Base-by-base conservation (phyloP, 2,113 vertebrate genomes). In the Seriola rivoliana region DNA sequence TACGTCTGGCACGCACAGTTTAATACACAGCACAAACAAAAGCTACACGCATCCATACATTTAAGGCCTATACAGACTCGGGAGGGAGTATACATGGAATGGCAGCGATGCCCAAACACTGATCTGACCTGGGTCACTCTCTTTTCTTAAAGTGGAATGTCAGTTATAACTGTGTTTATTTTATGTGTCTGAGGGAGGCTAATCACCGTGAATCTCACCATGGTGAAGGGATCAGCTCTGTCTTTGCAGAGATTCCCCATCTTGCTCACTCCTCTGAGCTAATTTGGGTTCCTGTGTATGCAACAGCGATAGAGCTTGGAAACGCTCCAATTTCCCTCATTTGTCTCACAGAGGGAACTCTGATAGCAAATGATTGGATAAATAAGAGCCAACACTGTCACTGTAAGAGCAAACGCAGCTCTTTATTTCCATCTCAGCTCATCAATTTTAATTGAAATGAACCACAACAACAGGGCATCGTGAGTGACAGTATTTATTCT, bases 31-130 rank as follows among this genome's bases (percentile, higher is more conserved):
- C 44, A 67, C 66, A 71, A 5, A 55, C 21, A 2, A 58, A 40
- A 38, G 38, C 38, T 8, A 63, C 71, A 68, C 50, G 11, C 69
- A 73, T 42, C 32, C 36, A 16, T 46, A 57, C 67, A 10, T 50
- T 48, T 55, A 42, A 29, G 62, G 74, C 50, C 62, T 58, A 85
- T 71, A 44, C 42, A 5, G 68, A 75, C 68, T 78, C 67, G 3
- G 52, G 62, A 67, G 81, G 85, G 88, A 88, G 83, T 75, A 57
- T 25, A 11, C 14, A 23, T 75, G 88, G 92, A 92, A 93, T 89
- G 87, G 81, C 80, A 91, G 83, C 71, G 59, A 89, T 88, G 83
- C 80, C 71, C 80, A 87, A 93, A 92, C 80, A 82, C 75, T 71
- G 59, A 48, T 79, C 60, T 81, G 89, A 91, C 90, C 89, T 0